Evolutionary conservation across 35 echinoderm and acorn worm genomes (phyloP).

Genomic region (Diadema setosum): DNA sequence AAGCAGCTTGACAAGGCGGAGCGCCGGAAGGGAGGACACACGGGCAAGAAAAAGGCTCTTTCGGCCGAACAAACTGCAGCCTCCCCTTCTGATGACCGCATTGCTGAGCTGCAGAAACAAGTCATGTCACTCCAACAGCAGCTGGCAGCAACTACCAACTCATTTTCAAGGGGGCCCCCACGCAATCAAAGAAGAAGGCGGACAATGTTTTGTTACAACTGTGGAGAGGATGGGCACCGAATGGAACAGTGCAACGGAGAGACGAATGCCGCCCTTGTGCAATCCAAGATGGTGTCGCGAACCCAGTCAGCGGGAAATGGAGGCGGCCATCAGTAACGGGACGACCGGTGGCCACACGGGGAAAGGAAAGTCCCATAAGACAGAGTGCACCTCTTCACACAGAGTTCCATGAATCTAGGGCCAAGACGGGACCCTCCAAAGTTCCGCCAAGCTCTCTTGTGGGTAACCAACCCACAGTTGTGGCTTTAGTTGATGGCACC

Average conservation of each 20-base stretch:
- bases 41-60: background rate
- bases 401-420: too few relatives aligned
- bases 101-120: background rate
- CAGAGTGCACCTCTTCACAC: too few relatives aligned
- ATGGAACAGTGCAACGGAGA: background rate
- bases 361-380: background rate
- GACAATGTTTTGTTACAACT: constrained; percentile 10
- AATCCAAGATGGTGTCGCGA: background rate
- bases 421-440: too few relatives aligned
- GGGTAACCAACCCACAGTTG: too few relatives aligned
- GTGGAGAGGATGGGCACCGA: constrained; percentile 26
- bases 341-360: background rate
- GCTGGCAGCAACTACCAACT: background rate
- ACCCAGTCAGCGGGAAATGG: too few relatives aligned
- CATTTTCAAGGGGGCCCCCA: background rate
- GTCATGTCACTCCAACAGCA: background rate
- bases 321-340: too few relatives aligned
- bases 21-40: background rate
- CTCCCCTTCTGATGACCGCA: background rate
- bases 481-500: background rate
- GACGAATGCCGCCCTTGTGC: background rate
- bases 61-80: background rate
- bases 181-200: background rate
- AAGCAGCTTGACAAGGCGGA: background rate
- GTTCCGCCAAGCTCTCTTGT: too few relatives aligned